A percentile compares a stretch with the other conserved stretches of the same genome.
Conservation (phyloP, 1,140 invertebrate species). For the Conus betulinus region DNA sequence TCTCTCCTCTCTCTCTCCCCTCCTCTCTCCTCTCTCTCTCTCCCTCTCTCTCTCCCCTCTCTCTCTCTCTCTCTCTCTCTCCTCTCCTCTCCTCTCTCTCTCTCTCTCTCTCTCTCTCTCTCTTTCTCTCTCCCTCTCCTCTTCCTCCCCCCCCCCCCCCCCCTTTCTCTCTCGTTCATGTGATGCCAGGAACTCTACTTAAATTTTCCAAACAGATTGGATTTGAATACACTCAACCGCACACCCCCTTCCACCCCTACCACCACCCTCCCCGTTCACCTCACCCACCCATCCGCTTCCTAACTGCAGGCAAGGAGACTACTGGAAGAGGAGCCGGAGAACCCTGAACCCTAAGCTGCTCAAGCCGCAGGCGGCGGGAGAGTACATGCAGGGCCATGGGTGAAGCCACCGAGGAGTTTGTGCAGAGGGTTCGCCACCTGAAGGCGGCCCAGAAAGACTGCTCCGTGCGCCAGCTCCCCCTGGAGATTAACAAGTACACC, state of each 20-base stretch:
- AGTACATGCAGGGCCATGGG: slow-evolving; percentile 47
- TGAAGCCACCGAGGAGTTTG: slow-evolving; percentile 46
- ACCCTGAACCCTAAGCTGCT: slow-evolving; percentile 52
- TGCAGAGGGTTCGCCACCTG: slow-evolving; percentile 46
- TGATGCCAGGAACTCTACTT: too few species aligned
- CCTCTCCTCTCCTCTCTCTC: too few species aligned
- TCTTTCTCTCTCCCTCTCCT: too few species aligned
- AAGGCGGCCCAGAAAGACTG: slow-evolving; percentile 45
- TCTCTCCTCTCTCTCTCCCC: too few species aligned
- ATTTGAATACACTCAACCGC: too few species aligned
- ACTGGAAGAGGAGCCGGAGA: slow-evolving; percentile 59
- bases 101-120: too few species aligned
- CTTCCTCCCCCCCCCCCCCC: too few species aligned
- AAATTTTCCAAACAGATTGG: too few species aligned
- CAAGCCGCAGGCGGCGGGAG: slow-evolving; percentile 48
- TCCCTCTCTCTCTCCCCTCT: too few species aligned
- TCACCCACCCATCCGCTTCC: background rate
- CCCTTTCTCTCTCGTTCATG: too few species aligned
- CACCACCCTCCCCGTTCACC: background rate
- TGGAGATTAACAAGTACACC: slow-evolving; percentile 60
- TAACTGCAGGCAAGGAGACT: slow-evolving; percentile 53
- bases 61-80: too few species aligned
- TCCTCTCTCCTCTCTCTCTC: too few species aligned
- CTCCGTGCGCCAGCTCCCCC: slow-evolving; percentile 52
- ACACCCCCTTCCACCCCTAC: background rate